Conservation (phyloP, 1,140 invertebrate species). For the Drosophila tsacasi region DNA sequence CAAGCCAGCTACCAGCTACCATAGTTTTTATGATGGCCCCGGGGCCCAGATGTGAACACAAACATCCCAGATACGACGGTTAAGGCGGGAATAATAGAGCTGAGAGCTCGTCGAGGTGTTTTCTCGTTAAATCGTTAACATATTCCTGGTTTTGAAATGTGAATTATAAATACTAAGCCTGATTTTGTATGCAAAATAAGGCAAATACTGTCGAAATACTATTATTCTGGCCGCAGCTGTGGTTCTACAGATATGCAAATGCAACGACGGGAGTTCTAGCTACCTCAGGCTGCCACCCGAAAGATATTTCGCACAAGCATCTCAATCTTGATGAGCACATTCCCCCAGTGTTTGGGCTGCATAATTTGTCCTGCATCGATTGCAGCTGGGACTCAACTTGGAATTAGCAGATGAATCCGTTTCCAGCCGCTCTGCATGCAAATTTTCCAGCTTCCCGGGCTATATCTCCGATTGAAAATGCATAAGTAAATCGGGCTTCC, state of each 20-base stretch:
- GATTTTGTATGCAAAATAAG: not conserved
- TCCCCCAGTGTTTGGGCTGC: constrained; percentile 16
- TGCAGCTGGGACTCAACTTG: constrained; percentile 20
- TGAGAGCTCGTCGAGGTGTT: not conserved
- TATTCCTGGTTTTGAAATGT: not conserved
- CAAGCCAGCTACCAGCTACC: constrained; percentile 21
- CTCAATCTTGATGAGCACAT: constrained; percentile 5
- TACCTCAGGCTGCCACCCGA: constrained; percentile 1
- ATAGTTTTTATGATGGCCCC: constrained; percentile 42
- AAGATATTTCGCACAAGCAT: constrained; percentile 21
- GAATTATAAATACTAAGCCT: too few species aligned
- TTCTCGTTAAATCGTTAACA: constrained; percentile 6
- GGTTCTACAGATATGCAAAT: constrained; percentile 50
- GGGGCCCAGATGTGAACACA: constrained; percentile 45
- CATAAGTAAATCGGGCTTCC: constrained; percentile 22
- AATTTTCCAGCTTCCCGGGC: constrained; percentile 18
- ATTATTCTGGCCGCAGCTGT: constrained; percentile 1
- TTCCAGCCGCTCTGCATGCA: constrained; percentile 26
- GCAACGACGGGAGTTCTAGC: constrained; percentile 24
- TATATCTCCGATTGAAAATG: constrained; percentile 23
- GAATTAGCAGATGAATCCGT: constrained; percentile 35
- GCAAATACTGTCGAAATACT: constrained; percentile 1
- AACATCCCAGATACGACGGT: not conserved
- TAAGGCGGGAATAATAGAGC: not conserved
- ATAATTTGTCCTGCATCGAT: constrained; percentile 42